Base-by-base conservation (phyloP, 2,888 invertebrate species). In the Teleiodes luculella region DNA sequence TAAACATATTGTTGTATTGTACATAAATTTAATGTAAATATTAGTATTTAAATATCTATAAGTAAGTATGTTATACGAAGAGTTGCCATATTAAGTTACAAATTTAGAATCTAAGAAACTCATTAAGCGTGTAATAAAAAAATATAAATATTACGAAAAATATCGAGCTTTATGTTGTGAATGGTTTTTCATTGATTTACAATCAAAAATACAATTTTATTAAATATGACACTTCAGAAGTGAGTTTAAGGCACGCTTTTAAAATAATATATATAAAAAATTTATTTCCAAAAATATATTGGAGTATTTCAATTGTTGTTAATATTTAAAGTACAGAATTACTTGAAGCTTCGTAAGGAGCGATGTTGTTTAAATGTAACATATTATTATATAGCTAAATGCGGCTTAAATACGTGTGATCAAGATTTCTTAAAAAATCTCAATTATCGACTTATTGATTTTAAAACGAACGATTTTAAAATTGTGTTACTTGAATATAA, bases 61-160 rank as follows among this genome's bases (percentile, higher is more conserved):
- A 54, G 36, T 64, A 68, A 66, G 70, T 72, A 74, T 70, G 69
- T 71, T 75, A 72, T 71, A 80, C 69, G 68, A 76, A 67, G 57
- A 63, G 80, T 81, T 81, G 82, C 82, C 82, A 82, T 80, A 79
- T 65, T 73, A 78, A 72, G 65, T 73, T 67, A 64, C 65, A 58
- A 54, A 57, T 53, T 66, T 65, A 56, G 13, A 57, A 50, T 58
- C 53, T 59, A 56, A 55, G 48, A 58, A 62, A 52, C 54, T 57
- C 64, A 60, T 62, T 61, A 60, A 59, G 62, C 60, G 67, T 65
- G 11, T 41, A 41, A 41, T 41, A 18, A 18, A 41, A 37, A 37
- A 20, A 11, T 41, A 33, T 53, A 58, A 61, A 60, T 63, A 62
- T 65, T 62, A 71, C 62, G 61, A 63, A 70, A 67, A 68, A 65